phyloP scores from a whole-genome alignment of 1,140 invertebrate genomes.

The Diplogasteroides magnus region DNA sequence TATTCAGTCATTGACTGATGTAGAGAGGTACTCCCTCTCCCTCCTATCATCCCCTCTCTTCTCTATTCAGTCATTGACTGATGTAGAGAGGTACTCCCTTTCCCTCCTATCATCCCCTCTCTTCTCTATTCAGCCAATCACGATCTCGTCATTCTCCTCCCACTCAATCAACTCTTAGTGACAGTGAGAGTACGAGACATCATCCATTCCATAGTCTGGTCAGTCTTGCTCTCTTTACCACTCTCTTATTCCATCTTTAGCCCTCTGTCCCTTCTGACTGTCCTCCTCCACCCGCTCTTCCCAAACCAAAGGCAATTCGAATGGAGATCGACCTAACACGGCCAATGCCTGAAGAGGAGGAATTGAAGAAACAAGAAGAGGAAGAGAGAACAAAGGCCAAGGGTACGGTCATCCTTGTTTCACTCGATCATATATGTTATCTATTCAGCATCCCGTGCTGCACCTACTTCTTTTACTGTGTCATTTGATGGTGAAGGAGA shows the following conservation, averaged over 20 bases:
- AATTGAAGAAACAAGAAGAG: neutral
- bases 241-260: no score
- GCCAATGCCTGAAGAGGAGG: neutral
- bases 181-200: conserved; percentile 4
- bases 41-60: no score
- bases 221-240: no score
- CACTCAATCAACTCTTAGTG: conserved; percentile 10
- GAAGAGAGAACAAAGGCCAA: conserved; percentile 2
- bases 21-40: conserved; percentile 16
- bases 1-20: conserved; percentile 3
- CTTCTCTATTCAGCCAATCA: no score
- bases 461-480: neutral
- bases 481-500: neutral
- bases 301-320: conserved; percentile 6
- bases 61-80: conserved; percentile 6
- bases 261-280: no score
- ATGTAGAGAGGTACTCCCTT: neutral
- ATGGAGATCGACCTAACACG: conserved; percentile 19
- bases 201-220: no score
- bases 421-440: conserved; percentile 2
- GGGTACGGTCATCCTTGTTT: conserved; percentile 3
- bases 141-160: neutral
- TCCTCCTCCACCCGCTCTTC: neutral
- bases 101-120: conserved; percentile 5
- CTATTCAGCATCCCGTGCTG: neutral